phyloP scores from a whole-genome alignment of 2,797 vertebrate genomes.

The Pipistrellus nathusii region DNA sequence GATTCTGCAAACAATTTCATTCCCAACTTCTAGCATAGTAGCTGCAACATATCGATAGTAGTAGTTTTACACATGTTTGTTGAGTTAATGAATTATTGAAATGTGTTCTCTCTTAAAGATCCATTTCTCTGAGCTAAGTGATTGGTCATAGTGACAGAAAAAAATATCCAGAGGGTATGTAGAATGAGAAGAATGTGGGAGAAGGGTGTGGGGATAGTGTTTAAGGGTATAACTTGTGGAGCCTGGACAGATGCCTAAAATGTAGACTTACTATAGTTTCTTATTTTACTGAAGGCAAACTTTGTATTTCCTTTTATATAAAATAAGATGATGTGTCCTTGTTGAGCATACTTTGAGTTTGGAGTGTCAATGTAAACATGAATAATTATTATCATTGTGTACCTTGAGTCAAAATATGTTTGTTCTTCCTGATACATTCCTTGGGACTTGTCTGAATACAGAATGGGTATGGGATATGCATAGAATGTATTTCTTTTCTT shows the following conservation, averaged over 20 bases:
- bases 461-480: conserved; percentile 35
- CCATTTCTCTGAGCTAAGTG: not conserved
- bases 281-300: conserved; percentile 55
- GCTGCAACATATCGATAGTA: not conserved
- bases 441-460: conserved; percentile 49
- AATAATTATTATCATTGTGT: conserved; percentile 53
- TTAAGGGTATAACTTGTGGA: not conserved
- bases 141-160: not conserved
- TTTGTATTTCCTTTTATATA: conserved; percentile 42
- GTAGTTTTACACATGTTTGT: not conserved
- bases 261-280: conserved; percentile 36
- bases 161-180: not conserved
- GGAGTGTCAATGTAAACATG: conserved; percentile 17
- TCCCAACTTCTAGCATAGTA: not conserved
- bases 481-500: conserved; percentile 55
- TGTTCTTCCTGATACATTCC: conserved; percentile 32
- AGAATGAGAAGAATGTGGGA: conserved; percentile 32
- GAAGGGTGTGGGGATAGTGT: not conserved
- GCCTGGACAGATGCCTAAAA: not conserved
- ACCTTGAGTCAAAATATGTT: conserved; percentile 57
- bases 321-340: conserved; percentile 53
- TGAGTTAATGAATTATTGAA: conserved; percentile 38
- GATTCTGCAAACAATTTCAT: conserved; percentile 30
- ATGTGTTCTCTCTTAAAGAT: not conserved
- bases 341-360: conserved; percentile 51